Base-by-base conservation (phyloP, 1,140 invertebrate genomes). In the Drosophila auraria region DNA sequence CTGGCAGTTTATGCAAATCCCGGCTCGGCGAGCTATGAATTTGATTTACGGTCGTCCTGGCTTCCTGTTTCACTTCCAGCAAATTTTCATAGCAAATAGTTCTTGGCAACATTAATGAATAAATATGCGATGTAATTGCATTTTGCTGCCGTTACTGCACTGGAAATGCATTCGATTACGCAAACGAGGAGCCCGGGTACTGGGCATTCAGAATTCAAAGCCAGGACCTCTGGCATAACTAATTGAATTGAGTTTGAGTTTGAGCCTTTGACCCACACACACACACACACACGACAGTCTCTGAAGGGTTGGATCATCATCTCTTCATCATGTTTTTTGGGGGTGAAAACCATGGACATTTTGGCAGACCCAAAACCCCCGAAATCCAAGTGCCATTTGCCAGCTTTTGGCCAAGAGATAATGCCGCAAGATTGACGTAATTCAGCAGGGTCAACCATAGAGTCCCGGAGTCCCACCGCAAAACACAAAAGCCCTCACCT, bases 11-110 rank as follows among this genome's bases (percentile, higher is more conserved):
- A 65, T 82, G 59, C 80, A 82, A 82, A 38, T 66, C 54, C 49
- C 36, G 17, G 11, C 42, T 60, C 23, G 17, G 33, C 56, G 47
- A 77, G 63, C 82, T 77, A 83, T 83, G 82, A 83, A 84, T 80
- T 78, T 82, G 79, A 84, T 84, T 82, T 86, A 78, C 61, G 47
- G 45, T 30, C 17, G 25, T 33, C 30, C 9, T 11, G 25, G 72
- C 73, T 71, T 74, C 68, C 58, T 50, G 40, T 33, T 75, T 75
- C 50, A 74, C 70, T 64, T 44, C 50, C 36, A 75, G 69, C 44
- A 53, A 45, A 71, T 75, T 75, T 76, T 49, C 60, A 76, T 75
- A 75, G 40, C 42, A 76, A 64, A 75, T 63, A 36, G 44, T 76
- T 76, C 33, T 60, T 40, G 70, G 45, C 40, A 70, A 30, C 56